A percentile compares a stretch with the other conserved stretches of the same genome.
These are phyloP conservation scores for Pseudonaja textilis DNA, from an alignment of 2,113 vertebrate genomes.

Conservation along the genomic window DNA sequence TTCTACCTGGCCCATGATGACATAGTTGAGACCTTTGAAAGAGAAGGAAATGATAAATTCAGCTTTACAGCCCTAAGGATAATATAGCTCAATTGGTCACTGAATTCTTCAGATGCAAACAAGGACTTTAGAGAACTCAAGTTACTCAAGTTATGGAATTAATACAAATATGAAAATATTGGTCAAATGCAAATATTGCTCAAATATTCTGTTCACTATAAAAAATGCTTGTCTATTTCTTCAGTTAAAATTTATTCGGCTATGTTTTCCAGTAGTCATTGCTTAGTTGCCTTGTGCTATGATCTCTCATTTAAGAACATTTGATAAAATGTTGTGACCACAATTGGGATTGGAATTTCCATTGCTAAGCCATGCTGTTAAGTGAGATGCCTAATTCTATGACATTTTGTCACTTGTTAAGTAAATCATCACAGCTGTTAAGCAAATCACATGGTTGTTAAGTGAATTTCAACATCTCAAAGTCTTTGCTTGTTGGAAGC, in stretches of 20 bases:
- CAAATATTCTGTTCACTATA: background rate
- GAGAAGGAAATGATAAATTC: background rate
- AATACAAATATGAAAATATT: background rate
- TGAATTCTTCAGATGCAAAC: background rate
- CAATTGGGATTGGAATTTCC: background rate
- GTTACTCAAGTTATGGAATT: background rate
- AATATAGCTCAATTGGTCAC: background rate
- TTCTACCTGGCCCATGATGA: conserved; percentile 95
- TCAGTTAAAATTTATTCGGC: background rate
- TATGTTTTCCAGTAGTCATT: background rate
- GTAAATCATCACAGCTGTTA: background rate
- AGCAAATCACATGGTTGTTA: background rate
- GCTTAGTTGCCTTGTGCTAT: background rate
- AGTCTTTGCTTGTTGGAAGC: background rate
- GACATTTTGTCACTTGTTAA: background rate
- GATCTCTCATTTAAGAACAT: background rate
- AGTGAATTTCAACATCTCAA: background rate
- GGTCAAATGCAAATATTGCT: background rate
- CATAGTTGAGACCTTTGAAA: conserved; percentile 91
- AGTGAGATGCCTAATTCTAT: background rate
- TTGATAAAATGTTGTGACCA: background rate
- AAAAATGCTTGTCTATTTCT: background rate
- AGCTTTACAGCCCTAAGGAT: background rate
- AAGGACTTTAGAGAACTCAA: background rate
- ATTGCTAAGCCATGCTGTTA: background rate